Evolutionary conservation across 2,888 invertebrate genomes (phyloP).

Genomic region (Micoletzkya japonica): DNA sequence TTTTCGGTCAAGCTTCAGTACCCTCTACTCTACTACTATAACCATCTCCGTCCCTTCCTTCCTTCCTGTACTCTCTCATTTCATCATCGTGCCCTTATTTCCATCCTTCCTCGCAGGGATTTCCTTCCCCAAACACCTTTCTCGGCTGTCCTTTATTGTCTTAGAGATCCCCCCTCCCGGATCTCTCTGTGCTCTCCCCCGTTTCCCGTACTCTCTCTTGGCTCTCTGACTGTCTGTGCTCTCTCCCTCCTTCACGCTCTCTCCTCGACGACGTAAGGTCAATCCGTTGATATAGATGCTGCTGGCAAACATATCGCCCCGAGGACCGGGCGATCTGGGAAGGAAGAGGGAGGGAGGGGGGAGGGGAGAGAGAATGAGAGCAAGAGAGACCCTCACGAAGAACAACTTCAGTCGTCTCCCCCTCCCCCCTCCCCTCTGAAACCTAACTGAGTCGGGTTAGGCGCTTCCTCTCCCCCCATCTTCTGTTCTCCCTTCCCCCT

Average conservation of each 20-base stretch:
- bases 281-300: constrained; percentile 20
- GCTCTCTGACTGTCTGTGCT: background rate
- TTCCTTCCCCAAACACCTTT: no score
- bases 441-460: background rate
- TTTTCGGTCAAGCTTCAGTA: no score
- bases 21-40: no score
- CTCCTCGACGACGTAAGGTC: background rate
- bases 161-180: background rate
- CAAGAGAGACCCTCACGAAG: no score
- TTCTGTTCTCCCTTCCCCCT: constrained; percentile 10
- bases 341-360: background rate
- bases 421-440: no score
- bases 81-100: background rate
- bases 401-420: no score
- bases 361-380: no score
- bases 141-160: no score
- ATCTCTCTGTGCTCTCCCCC: background rate
- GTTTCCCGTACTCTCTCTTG: background rate
- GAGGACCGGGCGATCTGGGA: background rate
- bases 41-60: no score
- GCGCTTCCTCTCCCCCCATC: constrained; percentile 2
- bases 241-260: background rate
- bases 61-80: background rate
- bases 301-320: constrained; percentile 6
- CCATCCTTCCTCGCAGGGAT: no score